Conservation (phyloP, 2,113 vertebrate genomes). For the Tyrannus savana region DNA sequence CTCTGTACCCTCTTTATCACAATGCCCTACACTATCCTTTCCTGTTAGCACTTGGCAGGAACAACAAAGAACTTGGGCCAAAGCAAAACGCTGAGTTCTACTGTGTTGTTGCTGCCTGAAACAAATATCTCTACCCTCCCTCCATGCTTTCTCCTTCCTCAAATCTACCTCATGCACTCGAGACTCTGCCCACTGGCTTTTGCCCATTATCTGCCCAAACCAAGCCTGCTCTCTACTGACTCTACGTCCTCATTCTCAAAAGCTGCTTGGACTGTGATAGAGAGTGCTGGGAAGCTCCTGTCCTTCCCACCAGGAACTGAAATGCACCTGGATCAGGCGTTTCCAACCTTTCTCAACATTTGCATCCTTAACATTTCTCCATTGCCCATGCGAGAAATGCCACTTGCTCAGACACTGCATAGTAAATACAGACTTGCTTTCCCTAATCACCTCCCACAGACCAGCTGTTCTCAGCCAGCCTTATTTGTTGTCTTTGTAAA, state of each 20-base stretch:
- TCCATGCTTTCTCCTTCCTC: not conserved
- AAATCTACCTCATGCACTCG: not conserved
- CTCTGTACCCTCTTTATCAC: not conserved
- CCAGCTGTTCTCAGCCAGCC: conserved; percentile 1
- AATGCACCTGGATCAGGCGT: not conserved
- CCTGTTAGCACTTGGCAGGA: not conserved
- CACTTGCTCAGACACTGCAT: not conserved
- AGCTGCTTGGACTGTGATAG: accelerated
- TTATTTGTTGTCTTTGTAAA: not conserved
- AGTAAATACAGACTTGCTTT: not conserved
- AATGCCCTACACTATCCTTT: not conserved
- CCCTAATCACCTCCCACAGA: not conserved
- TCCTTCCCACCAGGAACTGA: not conserved
- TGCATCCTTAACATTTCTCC: not conserved
- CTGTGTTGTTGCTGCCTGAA: not conserved
- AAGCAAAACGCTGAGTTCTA: not conserved
- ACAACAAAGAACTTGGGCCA: not conserved
- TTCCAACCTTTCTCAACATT: not conserved
- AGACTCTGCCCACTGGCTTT: not conserved
- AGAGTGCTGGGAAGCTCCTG: not conserved
- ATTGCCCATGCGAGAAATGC: not conserved
- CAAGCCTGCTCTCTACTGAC: not conserved
- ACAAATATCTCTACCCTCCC: not conserved
- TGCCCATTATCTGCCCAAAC: not conserved
- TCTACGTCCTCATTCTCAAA: not conserved